These are phyloP conservation scores for Spicauda simplicius DNA, from an alignment of 2,888 invertebrate species.

Conservation along the genomic window DNA sequence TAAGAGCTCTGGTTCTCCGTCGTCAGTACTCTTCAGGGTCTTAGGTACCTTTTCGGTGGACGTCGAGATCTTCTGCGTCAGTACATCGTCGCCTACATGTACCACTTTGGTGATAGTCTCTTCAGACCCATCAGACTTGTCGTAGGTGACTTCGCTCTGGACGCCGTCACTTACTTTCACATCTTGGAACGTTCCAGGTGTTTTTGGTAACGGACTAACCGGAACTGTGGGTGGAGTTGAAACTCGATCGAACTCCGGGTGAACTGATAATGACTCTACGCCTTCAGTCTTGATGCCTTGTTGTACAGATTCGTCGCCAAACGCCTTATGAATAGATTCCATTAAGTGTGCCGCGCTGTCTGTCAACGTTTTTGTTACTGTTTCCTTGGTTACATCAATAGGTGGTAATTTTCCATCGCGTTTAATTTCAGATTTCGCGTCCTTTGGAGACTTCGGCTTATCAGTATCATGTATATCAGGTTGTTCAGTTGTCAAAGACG, in stretches of 20 bases:
- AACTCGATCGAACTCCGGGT: conserved; percentile 63
- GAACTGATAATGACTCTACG: conserved; percentile 55
- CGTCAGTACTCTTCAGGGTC: conserved; percentile 55
- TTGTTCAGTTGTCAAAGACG: conserved; percentile 6
- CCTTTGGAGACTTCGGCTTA: conserved; percentile 8
- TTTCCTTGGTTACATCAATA: conserved; percentile 14
- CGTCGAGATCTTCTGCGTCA: conserved; percentile 80
- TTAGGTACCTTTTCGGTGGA: conserved; percentile 78
- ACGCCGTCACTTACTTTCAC: conserved; percentile 69
- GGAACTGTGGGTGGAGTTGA: conserved; percentile 89
- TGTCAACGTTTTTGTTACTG: conserved; percentile 47
- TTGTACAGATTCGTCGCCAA: conserved; percentile 67
- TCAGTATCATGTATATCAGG: background rate
- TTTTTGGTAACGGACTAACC: conserved; percentile 85
- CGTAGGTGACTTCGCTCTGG: conserved; percentile 72
- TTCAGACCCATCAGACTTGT: conserved; percentile 72
- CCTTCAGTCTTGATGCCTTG: conserved; percentile 76
- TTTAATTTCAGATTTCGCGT: conserved; percentile 35
- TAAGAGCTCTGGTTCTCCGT: conserved; percentile 62
- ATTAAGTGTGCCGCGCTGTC: conserved; percentile 60
- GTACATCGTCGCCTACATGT: conserved; percentile 79
- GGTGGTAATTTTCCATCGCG: conserved; percentile 15
- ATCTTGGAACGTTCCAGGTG: conserved; percentile 67
- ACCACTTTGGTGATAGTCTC: conserved; percentile 81
- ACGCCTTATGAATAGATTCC: conserved; percentile 73